These are phyloP conservation scores for Nerophis ophidion DNA, from an alignment of 2,113 vertebrate species.

Conservation along the genomic window DNA sequence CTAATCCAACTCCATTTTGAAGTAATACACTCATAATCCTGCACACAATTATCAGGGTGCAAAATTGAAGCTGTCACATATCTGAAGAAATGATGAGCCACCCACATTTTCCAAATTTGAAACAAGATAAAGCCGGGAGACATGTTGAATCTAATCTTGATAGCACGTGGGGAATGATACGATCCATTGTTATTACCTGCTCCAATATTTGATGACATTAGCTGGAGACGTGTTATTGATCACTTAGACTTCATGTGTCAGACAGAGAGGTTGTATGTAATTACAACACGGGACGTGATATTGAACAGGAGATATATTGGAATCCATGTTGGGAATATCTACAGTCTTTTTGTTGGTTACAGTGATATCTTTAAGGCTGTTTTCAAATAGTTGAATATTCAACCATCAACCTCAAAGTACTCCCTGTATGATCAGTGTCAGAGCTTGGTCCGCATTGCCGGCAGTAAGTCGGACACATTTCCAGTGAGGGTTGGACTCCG, in stretches of 20 bases:
- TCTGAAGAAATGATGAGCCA: background rate
- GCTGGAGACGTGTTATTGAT: constrained; percentile 40
- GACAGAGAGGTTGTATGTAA: background rate
- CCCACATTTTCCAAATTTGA: constrained; percentile 2
- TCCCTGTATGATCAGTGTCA: no score
- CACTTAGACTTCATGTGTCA: constrained; percentile 6
- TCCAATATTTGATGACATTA: constrained; percentile 24
- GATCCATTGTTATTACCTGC: constrained; percentile 19
- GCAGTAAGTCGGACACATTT: no score
- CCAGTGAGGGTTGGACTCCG: no score
- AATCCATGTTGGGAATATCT: background rate
- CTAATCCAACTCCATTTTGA: constrained; percentile 15
- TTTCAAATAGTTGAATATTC: no score
- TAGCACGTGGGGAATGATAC: constrained; percentile 13
- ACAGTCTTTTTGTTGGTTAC: no score
- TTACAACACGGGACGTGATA: background rate
- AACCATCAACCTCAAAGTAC: no score
- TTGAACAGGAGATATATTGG: background rate
- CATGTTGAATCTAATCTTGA: constrained; percentile 11
- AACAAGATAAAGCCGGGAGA: constrained; percentile 5
- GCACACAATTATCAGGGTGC: background rate
- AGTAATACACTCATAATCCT: background rate
- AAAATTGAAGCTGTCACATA: background rate
- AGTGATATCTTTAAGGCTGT: no score
- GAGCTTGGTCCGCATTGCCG: no score